These are phyloP conservation scores for Blomia tropicalis DNA, from an alignment of 2,888 invertebrate species.

Conservation along the genomic window DNA sequence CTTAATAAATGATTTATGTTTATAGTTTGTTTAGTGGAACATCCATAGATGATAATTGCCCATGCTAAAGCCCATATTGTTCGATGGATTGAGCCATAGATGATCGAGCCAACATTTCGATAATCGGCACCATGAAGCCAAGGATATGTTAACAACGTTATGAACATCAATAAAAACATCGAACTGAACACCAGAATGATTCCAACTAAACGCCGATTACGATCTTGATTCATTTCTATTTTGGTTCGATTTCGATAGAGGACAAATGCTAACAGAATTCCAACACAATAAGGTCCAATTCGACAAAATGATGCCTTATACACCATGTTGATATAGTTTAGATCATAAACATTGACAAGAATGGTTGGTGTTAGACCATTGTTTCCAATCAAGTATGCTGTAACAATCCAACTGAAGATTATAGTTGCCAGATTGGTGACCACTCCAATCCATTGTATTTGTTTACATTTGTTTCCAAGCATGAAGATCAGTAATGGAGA, in stretches of 20 bases:
- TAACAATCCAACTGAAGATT: not conserved
- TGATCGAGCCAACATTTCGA: slow-evolving; percentile 19
- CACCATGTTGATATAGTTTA: slow-evolving; percentile 20
- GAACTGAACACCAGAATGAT: not conserved
- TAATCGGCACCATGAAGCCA: slow-evolving; percentile 17
- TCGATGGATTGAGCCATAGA: slow-evolving; percentile 34
- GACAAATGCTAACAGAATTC: slow-evolving; percentile 26
- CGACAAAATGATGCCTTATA: slow-evolving; percentile 26
- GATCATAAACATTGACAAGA: slow-evolving; percentile 19
- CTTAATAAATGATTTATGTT: slow-evolving; percentile 32
- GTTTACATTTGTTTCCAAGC: not conserved
- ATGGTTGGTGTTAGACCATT: slow-evolving; percentile 21
- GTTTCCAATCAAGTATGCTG: slow-evolving; percentile 13
- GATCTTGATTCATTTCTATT: no score
- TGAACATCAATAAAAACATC: not conserved
- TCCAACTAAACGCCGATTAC: not conserved
- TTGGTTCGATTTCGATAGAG: not conserved
- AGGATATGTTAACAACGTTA: slow-evolving; percentile 19
- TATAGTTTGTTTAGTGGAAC: slow-evolving; percentile 34
- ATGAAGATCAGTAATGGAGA: slow-evolving; percentile 18
- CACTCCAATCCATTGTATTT: not conserved
- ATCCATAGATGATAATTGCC: slow-evolving; percentile 34
- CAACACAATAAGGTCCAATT: slow-evolving; percentile 27
- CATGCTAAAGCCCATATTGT: slow-evolving; percentile 34
- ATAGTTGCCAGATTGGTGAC: slow-evolving; percentile 6